A percentile compares a stretch with the other conserved stretches of the same genome.
Evolutionary conservation across 2,113 vertebrate species (phyloP).

Genomic region (Copsychus sechellarum): DNA sequence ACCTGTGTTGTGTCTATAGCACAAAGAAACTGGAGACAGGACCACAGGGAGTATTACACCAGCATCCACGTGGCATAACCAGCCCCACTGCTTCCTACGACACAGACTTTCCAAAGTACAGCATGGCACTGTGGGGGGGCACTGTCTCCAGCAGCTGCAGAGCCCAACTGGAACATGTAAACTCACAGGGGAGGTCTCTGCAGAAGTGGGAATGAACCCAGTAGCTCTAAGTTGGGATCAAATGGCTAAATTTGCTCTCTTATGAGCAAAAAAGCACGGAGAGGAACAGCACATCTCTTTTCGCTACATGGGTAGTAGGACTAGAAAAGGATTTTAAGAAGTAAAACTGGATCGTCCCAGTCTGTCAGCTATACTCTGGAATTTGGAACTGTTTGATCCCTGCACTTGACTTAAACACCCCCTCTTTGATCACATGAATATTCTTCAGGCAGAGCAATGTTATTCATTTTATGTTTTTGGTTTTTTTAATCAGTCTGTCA

Average conservation of each 20-base stretch:
- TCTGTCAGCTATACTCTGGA: neutral
- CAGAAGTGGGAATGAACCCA: neutral
- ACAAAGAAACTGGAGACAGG: neutral
- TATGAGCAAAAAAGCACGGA: neutral
- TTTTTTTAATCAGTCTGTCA: constrained; percentile 41
- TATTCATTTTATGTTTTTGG: constrained; percentile 13
- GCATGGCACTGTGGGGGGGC: accelerated
- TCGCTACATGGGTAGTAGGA: neutral
- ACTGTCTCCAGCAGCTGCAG: neutral
- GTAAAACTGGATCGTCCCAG: neutral
- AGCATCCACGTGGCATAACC: neutral
- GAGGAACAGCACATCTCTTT: neutral
- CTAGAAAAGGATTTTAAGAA: neutral
- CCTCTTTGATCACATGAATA: constrained; percentile 49
- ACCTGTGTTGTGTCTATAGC: neutral
- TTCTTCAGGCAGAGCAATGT: constrained; percentile 45
- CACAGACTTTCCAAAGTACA: neutral
- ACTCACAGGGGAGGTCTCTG: constrained; percentile 11
- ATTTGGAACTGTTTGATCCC: constrained; percentile 44
- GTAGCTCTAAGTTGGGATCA: neutral
- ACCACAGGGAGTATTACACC: neutral
- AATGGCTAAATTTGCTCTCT: neutral
- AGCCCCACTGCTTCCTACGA: neutral
- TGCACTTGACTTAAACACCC: constrained; percentile 62
- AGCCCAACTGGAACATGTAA: neutral